Evolutionary conservation across 2,797 vertebrate species (phyloP), one percentile per base, ranked within the genome.

Genomic region (Bucorvus abyssinicus): DNA sequence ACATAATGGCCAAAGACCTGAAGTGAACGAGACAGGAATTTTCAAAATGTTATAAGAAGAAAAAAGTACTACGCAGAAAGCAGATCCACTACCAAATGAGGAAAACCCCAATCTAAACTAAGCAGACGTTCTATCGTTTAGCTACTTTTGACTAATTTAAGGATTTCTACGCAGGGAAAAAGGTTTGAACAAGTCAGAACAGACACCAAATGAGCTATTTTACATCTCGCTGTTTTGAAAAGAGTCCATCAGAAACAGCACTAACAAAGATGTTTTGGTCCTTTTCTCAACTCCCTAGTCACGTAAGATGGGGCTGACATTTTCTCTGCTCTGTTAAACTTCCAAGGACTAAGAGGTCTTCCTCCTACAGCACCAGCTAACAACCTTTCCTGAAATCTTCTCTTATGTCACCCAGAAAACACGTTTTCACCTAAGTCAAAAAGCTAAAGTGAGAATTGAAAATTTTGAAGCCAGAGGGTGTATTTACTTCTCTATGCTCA

Each of bases 401-500:
- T 82, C 34, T 38, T 50, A 61, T 20, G 52, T 94, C 70, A 56
- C 16, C 8, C 30, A 30, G n/a, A 90, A 18, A 84, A 89, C 0
- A 2, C 10, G 74, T 87, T 95, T 85, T 69, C 12, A 83, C 24
- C 26, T 32, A 24, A 78, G 59, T 34, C 45, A 91, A 93, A 75
- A 91, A 74, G 40, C 42, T 45, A 36, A 75, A 92, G n/a, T 7
- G 49, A 36, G 71, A 94, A 55, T 6, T 11, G 21, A 91, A 84
- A 65, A 86, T 87, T 74, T 16, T 88, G 70, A 81, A 87, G 68
- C 22, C 73, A 89, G 63, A n/a, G 47, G 49, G n/a, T 61, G 2
- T 63, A 93, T 88, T 94, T 91, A 87, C 65, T 88, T 96, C 82
- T 94, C 70, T 80, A 55, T 86, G 73, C 65, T 87, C 61, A 75